Percentiles rank a stretch among this genome's conserved stretches.
These are phyloP conservation scores for Dicyrtomina minuta DNA, from an alignment of 2,888 invertebrate species.

Conservation along the genomic window DNA sequence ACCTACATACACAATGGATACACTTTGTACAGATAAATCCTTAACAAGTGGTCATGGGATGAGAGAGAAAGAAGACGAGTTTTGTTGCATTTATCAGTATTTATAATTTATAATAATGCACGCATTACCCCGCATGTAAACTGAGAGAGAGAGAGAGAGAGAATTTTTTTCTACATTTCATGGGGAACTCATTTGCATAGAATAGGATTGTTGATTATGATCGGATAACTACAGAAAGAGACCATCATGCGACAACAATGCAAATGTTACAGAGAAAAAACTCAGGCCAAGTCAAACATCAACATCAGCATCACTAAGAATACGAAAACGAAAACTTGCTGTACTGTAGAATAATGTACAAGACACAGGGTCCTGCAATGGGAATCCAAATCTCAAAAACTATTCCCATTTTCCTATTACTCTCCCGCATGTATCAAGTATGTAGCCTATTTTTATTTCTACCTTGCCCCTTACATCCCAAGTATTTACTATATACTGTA, in stretches of 20 bases:
- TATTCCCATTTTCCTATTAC: no score
- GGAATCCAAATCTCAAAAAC: no score
- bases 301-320: not conserved
- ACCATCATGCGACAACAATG: slow-evolving; percentile 36
- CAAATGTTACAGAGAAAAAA: slow-evolving; percentile 22
- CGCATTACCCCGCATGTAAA: not conserved
- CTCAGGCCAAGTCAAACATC: no score
- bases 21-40: no score
- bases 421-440: not conserved
- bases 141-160: not conserved
- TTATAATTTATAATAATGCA: slow-evolving; percentile 16
- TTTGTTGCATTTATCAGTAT: slow-evolving; percentile 10
- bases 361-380: no score
- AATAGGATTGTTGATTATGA: slow-evolving; percentile 45
- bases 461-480: no score
- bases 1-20: not conserved
- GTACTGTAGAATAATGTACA: no score
- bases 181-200: slow-evolving; percentile 46
- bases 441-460: not conserved
- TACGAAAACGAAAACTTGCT: no score
- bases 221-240: slow-evolving; percentile 31
- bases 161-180: slow-evolving; percentile 10
- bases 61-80: slow-evolving; percentile 5
- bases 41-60: slow-evolving; percentile 18
- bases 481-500: no score